Percentiles rank a stretch among this genome's conserved stretches.
phyloP scores from a whole-genome alignment of 1,140 invertebrate genomes.

The Ceratina japonica region DNA sequence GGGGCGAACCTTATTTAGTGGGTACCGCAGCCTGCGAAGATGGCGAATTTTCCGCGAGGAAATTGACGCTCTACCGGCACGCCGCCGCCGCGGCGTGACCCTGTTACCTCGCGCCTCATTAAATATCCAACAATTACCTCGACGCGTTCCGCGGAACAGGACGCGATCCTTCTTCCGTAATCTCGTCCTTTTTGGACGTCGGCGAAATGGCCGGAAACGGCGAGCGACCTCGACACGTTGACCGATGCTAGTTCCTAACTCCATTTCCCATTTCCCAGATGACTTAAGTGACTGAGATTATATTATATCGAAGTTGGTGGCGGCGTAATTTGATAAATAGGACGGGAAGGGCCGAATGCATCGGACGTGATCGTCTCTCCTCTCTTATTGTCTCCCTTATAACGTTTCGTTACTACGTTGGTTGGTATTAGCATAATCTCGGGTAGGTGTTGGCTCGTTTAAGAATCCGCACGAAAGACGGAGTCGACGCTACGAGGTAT shows the following conservation, averaged over 20 bases:
- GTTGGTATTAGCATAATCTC: neutral
- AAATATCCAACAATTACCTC: conserved; percentile 68
- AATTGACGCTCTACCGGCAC: conserved; percentile 46
- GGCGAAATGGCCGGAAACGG: neutral
- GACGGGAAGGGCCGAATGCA: no score
- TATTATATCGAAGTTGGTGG: neutral
- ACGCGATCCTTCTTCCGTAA: neutral
- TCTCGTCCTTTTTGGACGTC: neutral
- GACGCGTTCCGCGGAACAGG: conserved; percentile 9
- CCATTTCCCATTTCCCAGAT: neutral
- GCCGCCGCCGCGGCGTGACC: neutral
- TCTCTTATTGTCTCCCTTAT: no score
- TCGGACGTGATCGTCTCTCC: no score
- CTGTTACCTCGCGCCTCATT: conserved; percentile 58
- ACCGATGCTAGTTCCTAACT: neutral
- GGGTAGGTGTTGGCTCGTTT: neutral
- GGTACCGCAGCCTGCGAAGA: conserved; percentile 37
- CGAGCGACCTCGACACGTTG: neutral
- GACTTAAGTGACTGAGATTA: neutral
- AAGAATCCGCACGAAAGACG: neutral
- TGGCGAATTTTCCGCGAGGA: conserved; percentile 58
- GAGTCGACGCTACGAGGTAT: neutral
- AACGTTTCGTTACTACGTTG: no score
- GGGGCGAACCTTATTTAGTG: conserved; percentile 47
- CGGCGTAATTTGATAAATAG: no score